Evolutionary conservation across 2,888 invertebrate genomes (phyloP).

Genomic region (Lymantria dispar): DNA sequence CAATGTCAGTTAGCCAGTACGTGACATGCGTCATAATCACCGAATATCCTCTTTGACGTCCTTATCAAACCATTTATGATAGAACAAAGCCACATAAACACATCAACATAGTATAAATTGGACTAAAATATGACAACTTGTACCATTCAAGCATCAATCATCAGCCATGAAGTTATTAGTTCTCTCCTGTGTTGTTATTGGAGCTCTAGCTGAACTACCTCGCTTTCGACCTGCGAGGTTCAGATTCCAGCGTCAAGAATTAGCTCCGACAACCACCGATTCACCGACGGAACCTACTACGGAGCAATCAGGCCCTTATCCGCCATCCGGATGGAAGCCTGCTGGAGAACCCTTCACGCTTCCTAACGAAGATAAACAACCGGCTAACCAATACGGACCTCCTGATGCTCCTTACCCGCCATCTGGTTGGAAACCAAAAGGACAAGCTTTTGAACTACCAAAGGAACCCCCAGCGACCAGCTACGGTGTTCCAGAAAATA

Average conservation of each 20-base stretch:
- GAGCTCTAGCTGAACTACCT: slow-evolving; percentile 66
- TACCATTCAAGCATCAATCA: slow-evolving; percentile 41
- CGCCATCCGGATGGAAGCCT: slow-evolving; percentile 69
- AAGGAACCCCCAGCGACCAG: slow-evolving; percentile 50
- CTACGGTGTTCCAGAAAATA: slow-evolving; percentile 56
- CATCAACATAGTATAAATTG: slow-evolving; percentile 53
- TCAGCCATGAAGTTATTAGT: slow-evolving; percentile 63
- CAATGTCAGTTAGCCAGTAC: slow-evolving; percentile 56
- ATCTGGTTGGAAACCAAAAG: slow-evolving; percentile 72
- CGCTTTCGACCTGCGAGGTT: slow-evolving; percentile 73
- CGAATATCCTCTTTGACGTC: slow-evolving; percentile 49
- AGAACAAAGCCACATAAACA: slow-evolving; percentile 65
- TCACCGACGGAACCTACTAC: slow-evolving; percentile 61
- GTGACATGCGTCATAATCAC: slow-evolving; percentile 46
- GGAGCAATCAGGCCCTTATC: slow-evolving; percentile 55
- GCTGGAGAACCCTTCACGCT: slow-evolving; percentile 59
- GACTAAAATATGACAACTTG: slow-evolving; percentile 24
- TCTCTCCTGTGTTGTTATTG: slow-evolving; percentile 47
- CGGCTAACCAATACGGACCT: slow-evolving; percentile 40
- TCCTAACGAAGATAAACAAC: slow-evolving; percentile 43
- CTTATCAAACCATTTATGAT: slow-evolving; percentile 59
- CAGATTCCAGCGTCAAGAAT: slow-evolving; percentile 67
- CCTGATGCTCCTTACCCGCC: slow-evolving; percentile 58
- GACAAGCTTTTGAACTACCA: slow-evolving; percentile 63
- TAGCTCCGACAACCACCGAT: slow-evolving; percentile 71